Evolutionary conservation across 2,888 invertebrate genomes (phyloP), one percentile per base, ranked within the genome.

Genomic region (Phortica okadai): DNA sequence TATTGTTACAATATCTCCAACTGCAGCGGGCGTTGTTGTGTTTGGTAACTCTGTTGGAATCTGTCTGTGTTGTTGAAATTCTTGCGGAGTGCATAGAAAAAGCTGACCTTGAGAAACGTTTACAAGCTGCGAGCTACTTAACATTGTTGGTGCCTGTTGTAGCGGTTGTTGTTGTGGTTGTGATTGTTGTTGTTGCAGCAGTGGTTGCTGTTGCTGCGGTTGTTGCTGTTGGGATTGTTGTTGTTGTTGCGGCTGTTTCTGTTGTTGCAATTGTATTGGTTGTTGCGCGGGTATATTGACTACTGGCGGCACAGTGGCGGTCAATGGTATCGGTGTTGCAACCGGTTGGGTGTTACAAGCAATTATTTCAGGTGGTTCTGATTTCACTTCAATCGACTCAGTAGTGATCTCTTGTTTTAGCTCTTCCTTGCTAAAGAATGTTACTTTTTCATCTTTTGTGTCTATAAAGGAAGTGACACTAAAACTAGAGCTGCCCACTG

Each of bases 401-500:
- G 82, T 73, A 73, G 81, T 74, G 42, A 79, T 72, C 74, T 83
- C 70, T 79, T 6, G 81, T 58, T 50, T 82, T 79, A 41, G 67
- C 62, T 25, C 45, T 62, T 83, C 82, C 67, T 86, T 87, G 64
- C 85, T 87, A 69, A 91, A 91, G 85, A 91, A 91, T 82, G 33
- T 80, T n/a, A 75, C 74, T 14, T 76, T 75, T 54, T 81, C 80
- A 73, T 77, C 74, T 1, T 79, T 77, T 6, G 77, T 50, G 11
- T 73, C 66, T 45, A 56, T 21, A 1, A 82, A 72, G 6, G 84
- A 75, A 33, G 79, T 72, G 5, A 81, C 79, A 3, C 74, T 79
- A 10, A 87, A 89, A 16, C 75, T 82, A 16, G 89, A 89, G 50
- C 87, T 82, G 2, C 87, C 87, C 42, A 85, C 41, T 7, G 82